phyloP scores from a whole-genome alignment of 64 coral and sea anemone species.

The Stichodactyla helianthus region DNA sequence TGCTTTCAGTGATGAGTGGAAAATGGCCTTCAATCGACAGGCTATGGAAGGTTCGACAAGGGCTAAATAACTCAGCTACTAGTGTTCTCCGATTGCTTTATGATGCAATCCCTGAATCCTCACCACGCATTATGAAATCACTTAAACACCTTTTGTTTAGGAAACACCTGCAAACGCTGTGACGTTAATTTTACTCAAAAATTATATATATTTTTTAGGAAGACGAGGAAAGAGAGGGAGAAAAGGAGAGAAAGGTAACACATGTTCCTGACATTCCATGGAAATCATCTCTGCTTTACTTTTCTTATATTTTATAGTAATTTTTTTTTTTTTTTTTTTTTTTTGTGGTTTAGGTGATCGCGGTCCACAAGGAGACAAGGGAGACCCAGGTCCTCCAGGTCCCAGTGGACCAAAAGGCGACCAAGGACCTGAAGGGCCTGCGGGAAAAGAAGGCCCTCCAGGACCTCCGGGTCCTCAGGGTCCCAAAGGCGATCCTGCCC shows the following conservation, averaged over 20 bases:
- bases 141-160: no score
- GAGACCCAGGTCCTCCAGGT: conserved; percentile 28
- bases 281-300: neutral
- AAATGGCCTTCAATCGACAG: no score
- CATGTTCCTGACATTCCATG: neutral
- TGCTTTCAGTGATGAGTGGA: no score
- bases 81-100: no score
- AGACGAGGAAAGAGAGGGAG: conserved; percentile 16
- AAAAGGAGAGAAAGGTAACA: conserved; percentile 33
- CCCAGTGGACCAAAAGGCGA: conserved; percentile 17
- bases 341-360: conserved; percentile 8
- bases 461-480: conserved; percentile 25
- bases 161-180: no score
- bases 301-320: neutral
- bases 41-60: no score
- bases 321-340: neutral
- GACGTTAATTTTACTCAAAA: neutral
- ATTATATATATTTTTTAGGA: conserved; percentile 9
- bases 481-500: conserved; percentile 16
- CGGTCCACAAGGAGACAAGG: conserved; percentile 22
- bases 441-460: conserved; percentile 26
- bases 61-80: no score
- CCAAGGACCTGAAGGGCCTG: neutral
- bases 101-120: no score
- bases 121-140: no score